Base-by-base conservation (phyloP, 2,797 vertebrate species). In the Apogon hyalosoma region DNA sequence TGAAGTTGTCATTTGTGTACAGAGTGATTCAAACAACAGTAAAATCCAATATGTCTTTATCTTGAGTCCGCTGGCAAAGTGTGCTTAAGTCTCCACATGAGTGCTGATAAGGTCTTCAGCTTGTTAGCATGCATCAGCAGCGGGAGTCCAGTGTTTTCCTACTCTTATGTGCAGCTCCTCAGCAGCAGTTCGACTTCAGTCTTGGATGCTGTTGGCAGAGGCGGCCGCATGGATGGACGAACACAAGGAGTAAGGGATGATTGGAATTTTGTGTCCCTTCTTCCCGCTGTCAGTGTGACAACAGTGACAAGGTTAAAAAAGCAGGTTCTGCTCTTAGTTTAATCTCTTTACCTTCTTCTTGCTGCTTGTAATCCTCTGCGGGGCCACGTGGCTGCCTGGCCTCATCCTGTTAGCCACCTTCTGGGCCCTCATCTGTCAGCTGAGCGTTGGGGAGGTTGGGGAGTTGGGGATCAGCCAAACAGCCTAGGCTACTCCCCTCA, bases 401-500 rank as follows among this genome's bases (percentile, higher is more conserved):
- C 92, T 97, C 95, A 98, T 98, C 96, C 95, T 94, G 93, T 98
- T 97, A 96, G 92, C 93, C 76, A 80, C 92, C 95, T 96, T 96
- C 94, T 95, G 93, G 93, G 94, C 80, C 54, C 84, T 92, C 94
- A 93, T 93, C 94, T 96, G 96, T 92, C 92, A 90, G 79, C 76
- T 79, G 54, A 63, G 40, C 70, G 55, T 24, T 24, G 21, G 21
- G 21, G 21, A 24, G 21, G 21, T 24, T 24, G 21, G 21, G 21
- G 72, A 85, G 71, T 47, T 67, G 60, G 63, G 47, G 60, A 74
- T 74, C 73, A 63, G 75, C 76, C 76, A 83, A 57, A 14, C 21
- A 46, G 63, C 61, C 33, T 4, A 24, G 51, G 67, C 62, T 39
- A 56, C 57, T 78, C 65, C 69, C 52, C 11, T 14, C 70, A 57